Evolutionary conservation across 2,113 vertebrate genomes (phyloP), one percentile per base, ranked within the genome.

Genomic region (Ornithorhynchus anatinus): DNA sequence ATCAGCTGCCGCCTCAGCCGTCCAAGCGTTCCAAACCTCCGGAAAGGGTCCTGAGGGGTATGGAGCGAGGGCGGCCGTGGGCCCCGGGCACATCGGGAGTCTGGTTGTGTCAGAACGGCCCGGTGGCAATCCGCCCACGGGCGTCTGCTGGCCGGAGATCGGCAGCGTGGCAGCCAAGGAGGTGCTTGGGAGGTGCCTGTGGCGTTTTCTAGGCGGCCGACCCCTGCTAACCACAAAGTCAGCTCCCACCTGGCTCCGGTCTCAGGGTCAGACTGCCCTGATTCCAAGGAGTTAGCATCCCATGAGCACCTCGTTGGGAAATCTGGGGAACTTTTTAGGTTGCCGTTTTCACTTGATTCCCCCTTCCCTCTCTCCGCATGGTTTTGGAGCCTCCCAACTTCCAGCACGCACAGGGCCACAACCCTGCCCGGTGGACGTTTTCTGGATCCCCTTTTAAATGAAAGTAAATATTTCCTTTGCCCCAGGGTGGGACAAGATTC

Each of bases 221-320:
- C 37, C 58, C 80, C 87, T 84, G 4, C 58, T 88, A 59, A 84
- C 85, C 72, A 89, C 75, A 87, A 89, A 82, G 68, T 77, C 82
- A 79, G 78, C 81, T 71, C 66, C 65, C 86, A 87, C 83, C 86
- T 92, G 90, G 84, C 63, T 88, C 72, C 90, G 72, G 80, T 92
- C 72, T 76, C 79, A 83, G 73, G 80, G 31, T 45, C 72, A 57
- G 79, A 92, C 43, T 82, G 56, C 63, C 69, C 63, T 88, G 87
- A 89, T 92, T 93, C 88, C 72, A 89, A 92, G 90, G 91, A 94
- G 90, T 91, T 85, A 89, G 81, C 73, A 92, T 92, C 89, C 89
- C 85, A 78, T 77, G 88, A 85, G 78, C 82, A 86, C 93, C 91
- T 92, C 87, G 91, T 90, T 92, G 91, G 88, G 86, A 91, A 92